phyloP scores from a whole-genome alignment of 2,888 invertebrate species.

The Lepidochrysops patricia region DNA sequence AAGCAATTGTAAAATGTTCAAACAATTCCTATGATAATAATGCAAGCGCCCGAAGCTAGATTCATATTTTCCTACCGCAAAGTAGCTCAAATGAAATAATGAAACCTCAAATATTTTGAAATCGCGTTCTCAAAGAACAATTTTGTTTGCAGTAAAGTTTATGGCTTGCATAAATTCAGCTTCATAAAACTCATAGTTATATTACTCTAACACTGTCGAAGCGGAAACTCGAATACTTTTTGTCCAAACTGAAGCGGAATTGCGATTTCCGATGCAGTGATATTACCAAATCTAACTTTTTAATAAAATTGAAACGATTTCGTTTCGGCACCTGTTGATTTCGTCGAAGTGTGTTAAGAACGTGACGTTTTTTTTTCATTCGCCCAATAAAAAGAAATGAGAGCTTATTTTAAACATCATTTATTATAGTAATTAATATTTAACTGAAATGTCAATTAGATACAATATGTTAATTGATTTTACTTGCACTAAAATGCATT shows the following conservation, averaged over 20 bases:
- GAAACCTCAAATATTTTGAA: slow-evolving; percentile 21
- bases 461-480: too few species aligned
- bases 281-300: background rate
- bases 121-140: slow-evolving; percentile 18
- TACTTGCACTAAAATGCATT: too few species aligned
- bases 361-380: slow-evolving; percentile 1
- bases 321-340: slow-evolving; percentile 19
- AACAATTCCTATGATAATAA: slow-evolving; percentile 11
- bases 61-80: slow-evolving; percentile 13
- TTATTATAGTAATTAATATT: too few species aligned
- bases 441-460: too few species aligned
- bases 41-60: slow-evolving; percentile 11
- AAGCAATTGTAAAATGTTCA: slow-evolving; percentile 12
- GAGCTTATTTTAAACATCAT: too few species aligned
- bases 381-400: too few species aligned
- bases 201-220: slow-evolving; percentile 8
- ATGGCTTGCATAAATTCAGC: slow-evolving; percentile 11
- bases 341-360: slow-evolving; percentile 15
- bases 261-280: background rate
- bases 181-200: slow-evolving; percentile 13
- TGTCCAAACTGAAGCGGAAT: background rate
- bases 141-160: slow-evolving; percentile 17
- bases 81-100: slow-evolving; percentile 17
- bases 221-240: background rate
- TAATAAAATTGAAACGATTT: slow-evolving; percentile 3